phyloP scores from a whole-genome alignment of 2,888 invertebrate species.

The Ferdinandea cuprea region DNA sequence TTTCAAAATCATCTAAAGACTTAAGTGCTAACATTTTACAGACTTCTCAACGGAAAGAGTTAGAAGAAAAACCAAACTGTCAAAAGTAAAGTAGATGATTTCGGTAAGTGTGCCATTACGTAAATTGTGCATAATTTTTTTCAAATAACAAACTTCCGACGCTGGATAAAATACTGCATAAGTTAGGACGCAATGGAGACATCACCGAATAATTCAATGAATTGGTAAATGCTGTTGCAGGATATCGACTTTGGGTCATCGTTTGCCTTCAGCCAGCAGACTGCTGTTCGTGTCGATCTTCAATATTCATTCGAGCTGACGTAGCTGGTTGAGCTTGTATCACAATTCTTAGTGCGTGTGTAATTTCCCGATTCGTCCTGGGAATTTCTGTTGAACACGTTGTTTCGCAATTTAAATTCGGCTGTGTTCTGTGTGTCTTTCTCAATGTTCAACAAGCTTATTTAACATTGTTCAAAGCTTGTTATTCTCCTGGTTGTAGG shows the following conservation, averaged over 20 bases:
- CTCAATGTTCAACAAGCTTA: slow-evolving; percentile 78
- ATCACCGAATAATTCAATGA: too few relatives aligned
- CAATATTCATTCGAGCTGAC: slow-evolving; percentile 79
- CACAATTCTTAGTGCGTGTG: slow-evolving; percentile 79
- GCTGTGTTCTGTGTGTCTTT: slow-evolving; percentile 79
- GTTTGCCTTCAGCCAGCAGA: slow-evolving; percentile 63
- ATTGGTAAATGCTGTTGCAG: slow-evolving; percentile 78
- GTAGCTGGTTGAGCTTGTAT: slow-evolving; percentile 78
- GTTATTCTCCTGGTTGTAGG: slow-evolving; percentile 76
- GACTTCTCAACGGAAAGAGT: too few relatives aligned
- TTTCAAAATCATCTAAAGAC: too few relatives aligned
- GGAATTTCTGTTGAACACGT: slow-evolving; percentile 31
- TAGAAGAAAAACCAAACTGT: too few relatives aligned
- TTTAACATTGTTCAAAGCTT: slow-evolving; percentile 78
- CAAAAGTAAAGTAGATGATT: too few relatives aligned
- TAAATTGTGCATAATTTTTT: too few relatives aligned
- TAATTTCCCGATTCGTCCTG: slow-evolving; percentile 82
- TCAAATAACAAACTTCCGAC: too few relatives aligned
- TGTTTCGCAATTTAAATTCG: slow-evolving; percentile 69
- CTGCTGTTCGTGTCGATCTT: slow-evolving; percentile 77
- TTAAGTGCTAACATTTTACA: too few relatives aligned
- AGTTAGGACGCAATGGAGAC: too few relatives aligned
- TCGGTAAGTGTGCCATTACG: too few relatives aligned
- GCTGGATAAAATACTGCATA: too few relatives aligned
- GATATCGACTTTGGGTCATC: slow-evolving; percentile 78